Evolutionary conservation across 2,797 vertebrate species (phyloP).

Genomic region (Todus mexicanus): DNA sequence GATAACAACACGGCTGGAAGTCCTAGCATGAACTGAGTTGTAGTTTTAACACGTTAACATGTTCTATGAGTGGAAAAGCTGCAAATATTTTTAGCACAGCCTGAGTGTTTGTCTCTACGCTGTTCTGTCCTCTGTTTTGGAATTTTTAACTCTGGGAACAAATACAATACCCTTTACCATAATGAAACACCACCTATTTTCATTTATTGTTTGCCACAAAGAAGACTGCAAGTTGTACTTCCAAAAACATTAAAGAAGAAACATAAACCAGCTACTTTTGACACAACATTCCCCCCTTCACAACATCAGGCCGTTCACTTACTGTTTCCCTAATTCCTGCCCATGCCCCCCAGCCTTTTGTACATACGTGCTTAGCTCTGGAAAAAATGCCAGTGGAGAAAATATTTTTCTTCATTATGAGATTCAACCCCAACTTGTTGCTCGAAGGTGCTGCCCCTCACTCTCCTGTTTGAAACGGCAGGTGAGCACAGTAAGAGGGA

Average conservation of each 20-base stretch:
- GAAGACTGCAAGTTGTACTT: background rate
- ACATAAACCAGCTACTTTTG: background rate
- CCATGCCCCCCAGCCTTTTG: background rate
- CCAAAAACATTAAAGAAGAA: background rate
- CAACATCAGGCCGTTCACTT: background rate
- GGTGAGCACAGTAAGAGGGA: background rate
- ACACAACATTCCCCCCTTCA: background rate
- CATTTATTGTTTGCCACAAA: constrained; percentile 54
- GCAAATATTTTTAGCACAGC: constrained; percentile 43
- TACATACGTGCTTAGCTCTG: background rate
- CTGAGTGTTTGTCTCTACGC: background rate
- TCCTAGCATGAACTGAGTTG: background rate
- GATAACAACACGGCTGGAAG: background rate
- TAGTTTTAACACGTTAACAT: constrained; percentile 24
- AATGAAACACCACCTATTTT: constrained; percentile 4
- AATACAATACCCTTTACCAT: background rate
- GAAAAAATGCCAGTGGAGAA: background rate
- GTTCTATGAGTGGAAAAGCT: constrained; percentile 20
- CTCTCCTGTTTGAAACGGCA: rapidly evolving
- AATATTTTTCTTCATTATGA: background rate
- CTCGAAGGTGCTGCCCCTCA: background rate
- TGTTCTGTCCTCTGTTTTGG: constrained; percentile 38
- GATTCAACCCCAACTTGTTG: rapidly evolving
- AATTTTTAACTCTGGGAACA: constrained; percentile 22
- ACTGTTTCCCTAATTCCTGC: background rate